phyloP scores from a whole-genome alignment of 2,113 vertebrate species.

The Conger conger region DNA sequence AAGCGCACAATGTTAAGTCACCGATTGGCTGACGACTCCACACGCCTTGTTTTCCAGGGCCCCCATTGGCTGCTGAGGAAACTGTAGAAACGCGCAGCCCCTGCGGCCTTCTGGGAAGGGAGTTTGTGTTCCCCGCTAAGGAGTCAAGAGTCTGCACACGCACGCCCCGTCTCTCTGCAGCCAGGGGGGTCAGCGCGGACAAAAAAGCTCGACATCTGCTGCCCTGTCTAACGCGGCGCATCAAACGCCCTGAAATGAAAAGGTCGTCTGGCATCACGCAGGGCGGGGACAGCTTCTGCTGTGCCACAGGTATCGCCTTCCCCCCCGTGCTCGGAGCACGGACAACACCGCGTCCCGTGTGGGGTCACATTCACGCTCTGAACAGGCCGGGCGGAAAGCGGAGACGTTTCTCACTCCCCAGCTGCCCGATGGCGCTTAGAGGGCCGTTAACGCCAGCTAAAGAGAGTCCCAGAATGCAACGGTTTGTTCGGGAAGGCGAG shows the following conservation, averaged over 20 bases:
- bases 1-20: no score
- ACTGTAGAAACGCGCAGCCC: no score
- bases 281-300: constrained; percentile 7
- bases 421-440: not conserved
- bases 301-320: constrained; percentile 1
- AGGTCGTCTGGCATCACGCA: constrained; percentile 30
- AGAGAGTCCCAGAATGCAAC: not conserved
- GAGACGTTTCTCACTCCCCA: not conserved
- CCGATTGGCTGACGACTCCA: no score
- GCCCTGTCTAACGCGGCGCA: constrained; percentile 16
- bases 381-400: not conserved
- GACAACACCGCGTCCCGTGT: not conserved
- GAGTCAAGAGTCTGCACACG: not conserved
- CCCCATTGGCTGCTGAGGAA: no score
- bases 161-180: not conserved
- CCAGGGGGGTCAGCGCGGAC: constrained; percentile 8
- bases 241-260: constrained; percentile 39
- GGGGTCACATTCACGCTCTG: not conserved
- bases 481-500: not conserved
- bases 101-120: no score
- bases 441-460: not conserved
- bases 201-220: constrained; percentile 38
- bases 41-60: no score
- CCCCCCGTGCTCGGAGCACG: not conserved
- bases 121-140: no score